Conservation (phyloP, 2,888 invertebrate genomes). For the Drosophila kuntzei region DNA sequence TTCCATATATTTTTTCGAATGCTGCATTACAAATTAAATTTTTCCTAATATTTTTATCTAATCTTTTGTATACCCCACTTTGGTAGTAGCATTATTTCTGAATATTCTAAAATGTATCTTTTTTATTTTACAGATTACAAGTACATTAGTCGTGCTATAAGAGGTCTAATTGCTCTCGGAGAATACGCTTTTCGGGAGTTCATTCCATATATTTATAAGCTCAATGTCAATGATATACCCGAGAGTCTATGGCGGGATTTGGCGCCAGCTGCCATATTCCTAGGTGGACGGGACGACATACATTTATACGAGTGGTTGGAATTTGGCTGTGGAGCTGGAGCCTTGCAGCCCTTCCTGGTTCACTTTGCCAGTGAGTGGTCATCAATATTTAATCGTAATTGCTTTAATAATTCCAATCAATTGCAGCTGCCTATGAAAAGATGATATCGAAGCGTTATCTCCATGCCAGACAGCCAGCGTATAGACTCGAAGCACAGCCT, state of each 20-base stretch:
- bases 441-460: constrained; percentile 65
- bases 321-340: constrained; percentile 81
- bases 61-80: too few species aligned
- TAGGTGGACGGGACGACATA: constrained; percentile 83
- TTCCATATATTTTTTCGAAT: too few species aligned
- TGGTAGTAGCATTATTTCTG: too few species aligned
- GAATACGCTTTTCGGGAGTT: constrained; percentile 85
- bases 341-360: constrained; percentile 83
- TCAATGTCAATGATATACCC: constrained; percentile 75
- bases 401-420: neutral
- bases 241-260: constrained; percentile 80
- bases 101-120: too few species aligned
- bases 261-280: constrained; percentile 79
- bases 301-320: constrained; percentile 85
- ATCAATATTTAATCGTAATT: neutral
- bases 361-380: constrained; percentile 78
- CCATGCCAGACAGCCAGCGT: constrained; percentile 66
- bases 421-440: constrained; percentile 75
- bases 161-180: constrained; percentile 83
- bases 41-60: too few species aligned
- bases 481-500: constrained; percentile 76
- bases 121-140: constrained; percentile 76
- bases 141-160: constrained; percentile 81
- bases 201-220: constrained; percentile 82
- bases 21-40: too few species aligned